Base-by-base conservation (phyloP, 2,113 vertebrate species). In the Vimba vimba region DNA sequence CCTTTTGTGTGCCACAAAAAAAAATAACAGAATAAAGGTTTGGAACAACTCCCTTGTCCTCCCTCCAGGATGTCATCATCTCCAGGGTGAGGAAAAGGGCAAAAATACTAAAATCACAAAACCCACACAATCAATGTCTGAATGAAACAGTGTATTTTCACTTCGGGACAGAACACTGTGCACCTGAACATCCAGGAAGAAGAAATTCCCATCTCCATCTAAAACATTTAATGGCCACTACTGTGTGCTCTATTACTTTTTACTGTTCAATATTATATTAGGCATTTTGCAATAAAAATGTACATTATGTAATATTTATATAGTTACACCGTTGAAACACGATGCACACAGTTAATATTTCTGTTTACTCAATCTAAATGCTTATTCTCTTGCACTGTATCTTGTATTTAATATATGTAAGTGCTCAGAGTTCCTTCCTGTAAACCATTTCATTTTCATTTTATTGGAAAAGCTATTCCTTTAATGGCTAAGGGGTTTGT, bases 351-450 rank as follows among this genome's bases (percentile, higher is more conserved):
- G 10, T 73, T 25, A 27, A 75, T 75, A 43, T 47, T 39, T 71
- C 23, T 4, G n/a, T 45, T 74, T 74, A 25, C 23, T 74, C 23
- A 47, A 11, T 45, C 21, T 15, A 15, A 21, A 71, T 69, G 8
- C 21, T 39, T 71, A 71, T 71, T 25, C 71, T 47, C n/a, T 43
- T 43, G 10, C 43, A 74, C 3, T 47, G 11, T 17, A n/a, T 47
- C 71, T 74, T 74, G 43, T 25, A 74, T 45, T 74, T 74, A 74
- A 74, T 45, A 74, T 25, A 74, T 23, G 12, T 25, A 74, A 74
- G 43, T 74, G 39, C 71, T 47, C 23, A 15, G 43, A 25, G 21
- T 25, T 47, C 23, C 43, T 25, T 47, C 23, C 43, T 47, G 39
- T 74, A 74, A 45, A 74, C 11, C 12, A 74, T 25, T 47, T 21